These are phyloP conservation scores for Brachirus orientalis DNA, from an alignment of 2,113 vertebrate species.

Conservation along the genomic window DNA sequence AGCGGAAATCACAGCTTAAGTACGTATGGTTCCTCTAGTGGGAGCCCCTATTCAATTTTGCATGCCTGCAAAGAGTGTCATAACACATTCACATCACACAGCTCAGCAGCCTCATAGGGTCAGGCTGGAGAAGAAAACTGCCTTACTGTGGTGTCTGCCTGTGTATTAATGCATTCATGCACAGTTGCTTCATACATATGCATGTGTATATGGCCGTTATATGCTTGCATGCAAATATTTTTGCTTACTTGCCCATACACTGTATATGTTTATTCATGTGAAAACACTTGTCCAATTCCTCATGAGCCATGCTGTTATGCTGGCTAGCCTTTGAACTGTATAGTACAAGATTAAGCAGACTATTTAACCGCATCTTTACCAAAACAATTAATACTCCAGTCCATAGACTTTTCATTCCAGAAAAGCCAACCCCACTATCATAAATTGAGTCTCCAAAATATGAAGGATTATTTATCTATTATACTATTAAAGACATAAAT, in stretches of 20 bases:
- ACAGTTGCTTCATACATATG: constrained; percentile 35
- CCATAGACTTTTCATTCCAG: too few relatives aligned
- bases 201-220: not conserved
- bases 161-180: constrained; percentile 13
- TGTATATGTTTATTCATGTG: constrained; percentile 24
- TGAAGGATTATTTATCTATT: constrained; percentile 29
- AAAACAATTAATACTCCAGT: too few relatives aligned
- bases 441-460: constrained; percentile 14
- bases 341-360: too few relatives aligned
- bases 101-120: constrained; percentile 66
- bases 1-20: constrained; percentile 73
- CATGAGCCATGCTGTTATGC: not conserved
- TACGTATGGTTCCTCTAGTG: constrained; percentile 69
- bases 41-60: constrained; percentile 76
- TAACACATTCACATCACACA: constrained; percentile 77
- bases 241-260: not conserved
- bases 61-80: constrained; percentile 75
- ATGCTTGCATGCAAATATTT: constrained; percentile 2
- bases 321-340: constrained; percentile 6
- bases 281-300: not conserved
- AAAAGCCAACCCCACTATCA: too few relatives aligned
- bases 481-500: constrained; percentile 21
- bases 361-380: too few relatives aligned
- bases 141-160: constrained; percentile 28
- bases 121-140: constrained; percentile 31